Base-by-base conservation (phyloP, 1,140 invertebrate species). In the Drosophila elegans region DNA sequence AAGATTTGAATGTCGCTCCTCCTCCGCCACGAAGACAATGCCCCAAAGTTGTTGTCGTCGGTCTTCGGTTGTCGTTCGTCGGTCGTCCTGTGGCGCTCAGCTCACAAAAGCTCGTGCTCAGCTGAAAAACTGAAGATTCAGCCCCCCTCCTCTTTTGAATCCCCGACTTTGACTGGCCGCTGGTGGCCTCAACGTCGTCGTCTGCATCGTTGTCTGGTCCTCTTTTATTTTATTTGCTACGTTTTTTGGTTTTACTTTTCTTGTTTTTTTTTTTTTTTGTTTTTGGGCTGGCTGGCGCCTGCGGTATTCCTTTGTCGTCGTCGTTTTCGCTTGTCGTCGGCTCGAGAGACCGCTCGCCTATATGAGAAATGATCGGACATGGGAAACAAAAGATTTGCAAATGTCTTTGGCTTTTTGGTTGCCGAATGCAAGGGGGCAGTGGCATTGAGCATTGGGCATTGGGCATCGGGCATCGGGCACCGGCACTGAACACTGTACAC, bases 291-390 rank as follows among this genome's bases (percentile, higher is more conserved):
- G 74, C 89, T 91, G 89, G 89, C 89, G 89, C 89, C 89, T 91
- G 89, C 89, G 89, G 89, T 91, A 91, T 89, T 82, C 89, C 89
- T 91, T 91, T 91, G 89, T 91, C 88, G 80, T 91, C 69, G 69
- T 71, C 60, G 62, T 71, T 25, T 45, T 56, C 77, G 21, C 38
- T 71, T 56, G 54, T 57, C 51, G 59, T 62, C 27, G 64, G 56
- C 13, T 27, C 39, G 16, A 54, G 66, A 67, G 48, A 74, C 71
- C 72, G 85, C 85, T 82, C 62, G 84, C 79, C 76, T 67, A 80
- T 91, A 91, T 91, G 89, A 91, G 89, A 91, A 91, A 91, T 89
- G 89, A 91, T 91, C 89, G 79, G 84, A 91, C 89, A 91, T 85
- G 78, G 78, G 84, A 91, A 91, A 91, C 89, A 91, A 91, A 91